Percentiles rank a stretch among this genome's conserved stretches.
Conservation (phyloP, 2,113 vertebrate species). For the Serilophus lunatus region DNA sequence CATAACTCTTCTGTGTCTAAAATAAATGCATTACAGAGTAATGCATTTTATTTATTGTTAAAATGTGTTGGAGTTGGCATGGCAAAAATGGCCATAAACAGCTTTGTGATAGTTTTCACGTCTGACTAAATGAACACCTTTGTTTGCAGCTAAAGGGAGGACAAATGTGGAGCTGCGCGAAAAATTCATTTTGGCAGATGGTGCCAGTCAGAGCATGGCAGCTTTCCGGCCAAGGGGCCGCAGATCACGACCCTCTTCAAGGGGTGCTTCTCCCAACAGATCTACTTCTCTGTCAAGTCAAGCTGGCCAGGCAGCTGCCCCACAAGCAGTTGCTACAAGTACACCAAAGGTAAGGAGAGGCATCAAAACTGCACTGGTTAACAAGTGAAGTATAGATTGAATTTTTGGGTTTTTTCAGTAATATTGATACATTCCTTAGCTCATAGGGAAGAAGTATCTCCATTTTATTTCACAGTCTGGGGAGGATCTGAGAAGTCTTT, state of each 20-base stretch:
- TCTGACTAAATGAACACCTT: not conserved
- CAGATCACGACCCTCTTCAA: slow-evolving; percentile 90
- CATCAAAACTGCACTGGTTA: not conserved
- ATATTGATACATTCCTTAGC: not conserved
- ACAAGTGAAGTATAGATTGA: not conserved
- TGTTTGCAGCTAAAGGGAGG: slow-evolving; percentile 88
- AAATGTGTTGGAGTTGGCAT: slow-evolving; percentile 71
- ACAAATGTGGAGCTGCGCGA: slow-evolving; percentile 96
- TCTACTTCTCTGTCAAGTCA: slow-evolving; percentile 88
- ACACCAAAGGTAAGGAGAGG: slow-evolving; percentile 84
- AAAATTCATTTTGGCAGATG: slow-evolving; percentile 96
- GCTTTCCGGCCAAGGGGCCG: slow-evolving; percentile 93
- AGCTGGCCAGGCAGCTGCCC: slow-evolving; percentile 76
- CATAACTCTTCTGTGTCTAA: slow-evolving; percentile 57
- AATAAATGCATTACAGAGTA: slow-evolving; percentile 75
- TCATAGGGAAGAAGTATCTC: not conserved
- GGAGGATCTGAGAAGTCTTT: not conserved
- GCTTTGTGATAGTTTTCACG: not conserved
- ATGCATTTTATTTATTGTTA: slow-evolving; percentile 78
- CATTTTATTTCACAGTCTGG: not conserved
- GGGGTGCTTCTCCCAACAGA: slow-evolving; percentile 92
- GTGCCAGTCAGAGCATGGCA: slow-evolving; percentile 91
- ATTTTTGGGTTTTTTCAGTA: not conserved
- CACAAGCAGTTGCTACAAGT: slow-evolving; percentile 68
- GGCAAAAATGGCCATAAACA: slow-evolving; percentile 54